Conservation (phyloP, 2,113 vertebrate genomes). For the Hypanus sabinus region DNA sequence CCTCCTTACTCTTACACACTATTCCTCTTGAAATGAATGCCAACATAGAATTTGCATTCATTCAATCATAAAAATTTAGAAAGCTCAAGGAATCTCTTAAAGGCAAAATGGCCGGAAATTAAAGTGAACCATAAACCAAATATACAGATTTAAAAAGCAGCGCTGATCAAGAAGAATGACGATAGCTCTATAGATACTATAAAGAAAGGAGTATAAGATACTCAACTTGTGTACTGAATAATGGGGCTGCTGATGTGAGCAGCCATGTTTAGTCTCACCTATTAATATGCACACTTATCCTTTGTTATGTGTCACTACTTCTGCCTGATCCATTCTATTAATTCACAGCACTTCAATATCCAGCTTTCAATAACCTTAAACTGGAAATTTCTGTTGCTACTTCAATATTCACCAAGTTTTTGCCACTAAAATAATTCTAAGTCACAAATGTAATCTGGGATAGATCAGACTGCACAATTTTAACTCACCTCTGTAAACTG, state of each 20-base stretch:
- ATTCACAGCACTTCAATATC: not conserved
- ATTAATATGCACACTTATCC: not conserved
- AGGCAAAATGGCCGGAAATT: not conserved
- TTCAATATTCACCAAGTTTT: not conserved
- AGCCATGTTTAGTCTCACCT: not conserved
- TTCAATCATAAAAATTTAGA: not conserved
- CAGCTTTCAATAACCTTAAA: not conserved
- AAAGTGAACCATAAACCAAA: not conserved
- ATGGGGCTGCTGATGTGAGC: not conserved
- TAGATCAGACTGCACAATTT: not conserved
- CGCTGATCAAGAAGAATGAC: not conserved
- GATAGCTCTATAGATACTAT: not conserved
- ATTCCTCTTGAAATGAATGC: too few species aligned
- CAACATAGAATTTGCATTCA: too few species aligned
- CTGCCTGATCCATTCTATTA: not conserved
- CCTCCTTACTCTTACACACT: too few species aligned
- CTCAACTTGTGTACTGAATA: not conserved
- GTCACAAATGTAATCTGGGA: not conserved
- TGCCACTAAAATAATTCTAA: not conserved
- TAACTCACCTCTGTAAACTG: constrained; percentile 23
- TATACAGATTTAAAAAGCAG: not conserved
- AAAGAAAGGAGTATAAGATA: not conserved
- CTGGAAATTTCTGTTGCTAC: not conserved
- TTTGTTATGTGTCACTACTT: not conserved
- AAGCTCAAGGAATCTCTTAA: not conserved